phyloP scores from a whole-genome alignment of 2,888 invertebrate genomes.

The Orchesella flavescens region DNA sequence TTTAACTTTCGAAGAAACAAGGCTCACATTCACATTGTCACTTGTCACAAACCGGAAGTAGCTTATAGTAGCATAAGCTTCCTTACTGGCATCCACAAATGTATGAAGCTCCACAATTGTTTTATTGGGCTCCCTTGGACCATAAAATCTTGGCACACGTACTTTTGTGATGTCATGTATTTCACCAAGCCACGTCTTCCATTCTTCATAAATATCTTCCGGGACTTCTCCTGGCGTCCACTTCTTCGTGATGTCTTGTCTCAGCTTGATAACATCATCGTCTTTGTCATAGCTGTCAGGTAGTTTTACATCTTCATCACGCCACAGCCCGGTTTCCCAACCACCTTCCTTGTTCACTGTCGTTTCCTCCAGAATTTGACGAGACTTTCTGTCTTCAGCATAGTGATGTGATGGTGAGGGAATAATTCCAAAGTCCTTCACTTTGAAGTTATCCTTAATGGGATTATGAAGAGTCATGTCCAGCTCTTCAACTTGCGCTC shows the following conservation, averaged over 20 bases:
- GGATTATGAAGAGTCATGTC: not conserved
- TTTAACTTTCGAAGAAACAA: not conserved
- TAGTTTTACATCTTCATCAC: conserved; percentile 1
- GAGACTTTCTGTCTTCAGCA: conserved; percentile 4
- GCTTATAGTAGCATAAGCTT: not conserved
- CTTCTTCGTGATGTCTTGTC: not conserved
- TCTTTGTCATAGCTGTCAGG: conserved; percentile 34
- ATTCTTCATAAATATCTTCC: not conserved
- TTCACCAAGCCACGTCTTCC: not conserved
- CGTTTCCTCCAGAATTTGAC: conserved; percentile 11
- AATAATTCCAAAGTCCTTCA: conserved; percentile 12
- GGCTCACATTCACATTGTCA: not conserved
- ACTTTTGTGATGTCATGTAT: not conserved
- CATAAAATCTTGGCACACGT: conserved; percentile 1
- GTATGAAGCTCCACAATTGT: not conserved
- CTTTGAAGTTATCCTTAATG: not conserved
- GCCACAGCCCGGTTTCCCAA: conserved; percentile 66
- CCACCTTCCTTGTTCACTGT: conserved; percentile 19
- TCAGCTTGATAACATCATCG: conserved; percentile 8
- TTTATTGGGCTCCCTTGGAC: not conserved
- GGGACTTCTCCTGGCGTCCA: conserved; percentile 29
- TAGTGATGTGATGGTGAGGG: not conserved
- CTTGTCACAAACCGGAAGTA: conserved; percentile 4
- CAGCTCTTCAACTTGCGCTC: not conserved
- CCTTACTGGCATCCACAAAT: conserved; percentile 16